These are phyloP conservation scores for Aphyosemion australe DNA, from an alignment of 2,113 vertebrate genomes.

Conservation along the genomic window DNA sequence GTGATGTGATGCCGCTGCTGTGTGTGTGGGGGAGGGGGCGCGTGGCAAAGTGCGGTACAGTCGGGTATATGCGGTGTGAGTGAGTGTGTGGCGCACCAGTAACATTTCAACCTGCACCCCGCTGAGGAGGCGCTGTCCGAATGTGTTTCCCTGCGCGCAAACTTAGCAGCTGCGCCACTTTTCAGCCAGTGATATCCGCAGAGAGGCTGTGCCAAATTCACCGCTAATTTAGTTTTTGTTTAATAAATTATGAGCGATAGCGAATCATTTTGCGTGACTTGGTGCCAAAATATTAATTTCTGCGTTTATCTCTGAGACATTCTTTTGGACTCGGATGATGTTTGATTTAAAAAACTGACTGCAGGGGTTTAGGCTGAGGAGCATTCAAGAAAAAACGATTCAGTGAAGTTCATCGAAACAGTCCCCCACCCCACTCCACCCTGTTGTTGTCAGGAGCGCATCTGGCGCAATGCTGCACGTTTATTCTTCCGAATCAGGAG, in stretches of 20 bases:
- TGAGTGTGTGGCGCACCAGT: constrained; percentile 27
- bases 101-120: constrained; percentile 53
- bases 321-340: too few relatives aligned
- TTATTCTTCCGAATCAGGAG: background rate
- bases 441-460: background rate
- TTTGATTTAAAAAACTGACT: background rate
- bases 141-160: constrained; percentile 28
- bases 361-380: background rate
- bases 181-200: constrained; percentile 1
- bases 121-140: constrained; percentile 31
- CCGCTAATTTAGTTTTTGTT: background rate
- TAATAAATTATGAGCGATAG: too few relatives aligned
- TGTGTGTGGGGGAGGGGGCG: constrained; percentile 34
- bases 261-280: too few relatives aligned
- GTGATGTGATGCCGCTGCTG: constrained; percentile 25
- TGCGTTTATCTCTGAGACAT: background rate
- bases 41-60: constrained; percentile 71
- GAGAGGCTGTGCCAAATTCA: background rate
- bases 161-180: constrained; percentile 28
- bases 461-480: background rate
- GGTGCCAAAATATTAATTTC: too few relatives aligned
- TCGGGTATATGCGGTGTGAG: constrained; percentile 23
- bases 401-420: too few relatives aligned
- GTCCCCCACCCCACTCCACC: constrained; percentile 22
- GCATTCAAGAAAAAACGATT: background rate